phyloP scores from a whole-genome alignment of 2,797 vertebrate genomes.

The Picus viridis region DNA sequence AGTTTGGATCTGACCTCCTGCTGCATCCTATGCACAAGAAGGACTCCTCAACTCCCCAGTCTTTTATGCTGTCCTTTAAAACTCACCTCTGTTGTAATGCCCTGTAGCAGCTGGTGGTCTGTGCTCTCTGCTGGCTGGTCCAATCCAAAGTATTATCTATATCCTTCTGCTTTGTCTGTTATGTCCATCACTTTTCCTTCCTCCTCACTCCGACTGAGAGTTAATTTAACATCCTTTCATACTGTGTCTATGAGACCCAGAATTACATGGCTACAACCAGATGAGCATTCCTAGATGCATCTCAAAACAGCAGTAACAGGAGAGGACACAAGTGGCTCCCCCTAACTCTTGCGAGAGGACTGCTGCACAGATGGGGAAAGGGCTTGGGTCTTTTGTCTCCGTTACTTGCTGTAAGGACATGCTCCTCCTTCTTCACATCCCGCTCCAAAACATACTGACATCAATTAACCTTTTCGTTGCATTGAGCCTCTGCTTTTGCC shows the following conservation, averaged over 20 bases:
- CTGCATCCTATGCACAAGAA: background rate
- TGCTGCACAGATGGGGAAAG: background rate
- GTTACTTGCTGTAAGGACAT: background rate
- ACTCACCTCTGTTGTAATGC: background rate
- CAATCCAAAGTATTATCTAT: background rate
- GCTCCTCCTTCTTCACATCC: conserved; percentile 13
- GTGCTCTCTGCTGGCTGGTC: background rate
- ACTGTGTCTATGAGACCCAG: background rate
- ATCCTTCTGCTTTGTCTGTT: background rate
- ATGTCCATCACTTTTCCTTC: background rate
- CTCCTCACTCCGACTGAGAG: background rate
- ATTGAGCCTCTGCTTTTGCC: background rate
- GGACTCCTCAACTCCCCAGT: background rate
- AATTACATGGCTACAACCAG: background rate
- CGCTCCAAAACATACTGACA: conserved; percentile 1
- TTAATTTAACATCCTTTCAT: background rate
- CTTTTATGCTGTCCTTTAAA: background rate
- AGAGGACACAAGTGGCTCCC: background rate
- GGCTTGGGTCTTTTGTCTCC: background rate
- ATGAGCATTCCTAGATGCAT: fast-evolving
- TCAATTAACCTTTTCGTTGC: conserved; percentile 33
- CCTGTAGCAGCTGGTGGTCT: background rate
- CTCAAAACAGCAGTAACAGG: background rate
- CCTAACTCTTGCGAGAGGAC: background rate
- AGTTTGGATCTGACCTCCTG: background rate